phyloP scores from a whole-genome alignment of 2,113 vertebrate genomes.

The Erythrocebus patas region DNA sequence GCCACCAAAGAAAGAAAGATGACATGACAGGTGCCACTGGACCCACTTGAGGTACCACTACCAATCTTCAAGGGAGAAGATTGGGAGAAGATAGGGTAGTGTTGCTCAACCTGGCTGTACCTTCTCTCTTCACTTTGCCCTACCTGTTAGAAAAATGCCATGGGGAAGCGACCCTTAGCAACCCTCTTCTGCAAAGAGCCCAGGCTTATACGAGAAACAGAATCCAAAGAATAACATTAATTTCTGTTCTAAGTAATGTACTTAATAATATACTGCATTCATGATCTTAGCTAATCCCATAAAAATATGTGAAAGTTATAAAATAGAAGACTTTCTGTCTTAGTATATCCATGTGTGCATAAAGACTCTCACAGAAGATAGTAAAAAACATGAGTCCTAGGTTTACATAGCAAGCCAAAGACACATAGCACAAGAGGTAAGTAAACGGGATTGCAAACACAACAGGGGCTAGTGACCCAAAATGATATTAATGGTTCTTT shows the following conservation, averaged over 20 bases:
- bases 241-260: background rate
- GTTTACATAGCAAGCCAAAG: background rate
- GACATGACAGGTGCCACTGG: slow-evolving; percentile 90
- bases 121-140: too few relatives aligned
- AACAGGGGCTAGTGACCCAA: background rate
- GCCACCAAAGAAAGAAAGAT: slow-evolving; percentile 92
- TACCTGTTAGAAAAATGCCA: background rate
- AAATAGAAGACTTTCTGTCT: too few relatives aligned
- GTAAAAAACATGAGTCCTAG: too few relatives aligned
- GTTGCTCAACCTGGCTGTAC: background rate
- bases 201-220: background rate
- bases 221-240: background rate
- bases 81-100: slow-evolving; percentile 9
- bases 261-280: background rate
- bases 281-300: background rate
- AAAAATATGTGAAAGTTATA: too few relatives aligned
- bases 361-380: background rate
- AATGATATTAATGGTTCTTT: too few relatives aligned
- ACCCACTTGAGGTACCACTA: slow-evolving; percentile 85
- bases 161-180: background rate
- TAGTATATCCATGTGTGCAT: too few relatives aligned
- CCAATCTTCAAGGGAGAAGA: slow-evolving; percentile 91
- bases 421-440: background rate
- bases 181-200: background rate
- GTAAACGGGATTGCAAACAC: background rate